These are phyloP conservation scores for Pomatostomus ruficeps DNA, from an alignment of 2,113 vertebrate genomes.

Conservation along the genomic window DNA sequence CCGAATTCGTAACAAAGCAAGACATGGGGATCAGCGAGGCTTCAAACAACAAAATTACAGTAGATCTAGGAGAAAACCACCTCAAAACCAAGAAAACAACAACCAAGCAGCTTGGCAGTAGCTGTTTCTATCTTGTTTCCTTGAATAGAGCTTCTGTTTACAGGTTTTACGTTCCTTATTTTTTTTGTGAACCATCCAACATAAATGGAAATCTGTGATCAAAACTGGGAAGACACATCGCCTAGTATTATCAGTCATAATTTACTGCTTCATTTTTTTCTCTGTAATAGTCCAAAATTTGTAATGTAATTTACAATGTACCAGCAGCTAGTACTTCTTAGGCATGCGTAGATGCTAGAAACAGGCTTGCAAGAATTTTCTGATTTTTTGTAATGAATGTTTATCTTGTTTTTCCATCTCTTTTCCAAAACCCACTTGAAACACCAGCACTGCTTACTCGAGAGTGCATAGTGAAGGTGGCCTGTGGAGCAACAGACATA, in stretches of 20 bases:
- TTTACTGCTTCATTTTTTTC: background rate
- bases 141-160: background rate
- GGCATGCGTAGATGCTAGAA: background rate
- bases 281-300: background rate
- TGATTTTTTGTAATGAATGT: background rate
- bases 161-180: background rate
- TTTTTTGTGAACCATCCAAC: background rate
- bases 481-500: background rate
- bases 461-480: background rate
- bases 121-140: background rate
- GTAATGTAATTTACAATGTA: background rate
- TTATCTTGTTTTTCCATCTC: background rate
- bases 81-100: background rate
- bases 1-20: background rate
- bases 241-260: background rate
- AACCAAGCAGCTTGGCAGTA: background rate
- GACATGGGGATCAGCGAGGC: background rate
- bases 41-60: background rate
- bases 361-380: background rate
- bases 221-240: background rate
- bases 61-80: slow-evolving; percentile 16
- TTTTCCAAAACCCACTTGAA: background rate
- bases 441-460: background rate
- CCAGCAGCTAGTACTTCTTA: background rate
- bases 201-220: background rate